A percentile compares a stretch with the other conserved stretches of the same genome.
Conservation (phyloP, 2,888 invertebrate genomes). For the Nebria salina region DNA sequence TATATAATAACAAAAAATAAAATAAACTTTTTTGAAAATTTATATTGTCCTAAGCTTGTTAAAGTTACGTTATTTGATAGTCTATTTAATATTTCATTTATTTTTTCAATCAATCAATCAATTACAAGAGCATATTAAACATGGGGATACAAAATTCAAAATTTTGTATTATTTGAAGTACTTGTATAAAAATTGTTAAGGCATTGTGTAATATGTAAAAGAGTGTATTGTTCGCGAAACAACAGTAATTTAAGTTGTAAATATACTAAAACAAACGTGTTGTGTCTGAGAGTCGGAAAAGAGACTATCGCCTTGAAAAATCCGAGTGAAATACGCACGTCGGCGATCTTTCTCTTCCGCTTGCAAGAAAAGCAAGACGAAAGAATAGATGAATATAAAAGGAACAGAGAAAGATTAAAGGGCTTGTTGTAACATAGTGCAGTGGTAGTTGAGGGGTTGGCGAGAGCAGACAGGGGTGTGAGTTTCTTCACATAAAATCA, state of each 20-base stretch:
- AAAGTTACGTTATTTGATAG: no score
- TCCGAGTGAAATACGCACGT: conserved; percentile 18
- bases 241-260: background rate
- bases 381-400: conserved; percentile 67
- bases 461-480: conserved; percentile 48
- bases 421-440: conserved; percentile 56
- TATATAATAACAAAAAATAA: no score
- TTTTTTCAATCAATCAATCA: no score
- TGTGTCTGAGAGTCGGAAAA: background rate
- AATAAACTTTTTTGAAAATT: no score
- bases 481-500: conserved; percentile 46
- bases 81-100: no score
- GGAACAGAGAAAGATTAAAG: conserved; percentile 67
- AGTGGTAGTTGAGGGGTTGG: conserved; percentile 38
- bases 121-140: no score
- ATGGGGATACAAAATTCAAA: no score
- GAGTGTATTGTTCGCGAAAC: no score
- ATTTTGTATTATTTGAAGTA: no score
- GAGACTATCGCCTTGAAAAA: conserved; percentile 33
- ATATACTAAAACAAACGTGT: background rate
- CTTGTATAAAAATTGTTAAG: no score
- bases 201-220: no score
- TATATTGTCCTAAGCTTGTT: no score
- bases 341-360: conserved; percentile 4
- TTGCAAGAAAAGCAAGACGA: conserved; percentile 8